Percentiles rank a stretch among this genome's conserved stretches.
Conservation (phyloP, 2,888 invertebrate species). For the Matsumyia berberina region DNA sequence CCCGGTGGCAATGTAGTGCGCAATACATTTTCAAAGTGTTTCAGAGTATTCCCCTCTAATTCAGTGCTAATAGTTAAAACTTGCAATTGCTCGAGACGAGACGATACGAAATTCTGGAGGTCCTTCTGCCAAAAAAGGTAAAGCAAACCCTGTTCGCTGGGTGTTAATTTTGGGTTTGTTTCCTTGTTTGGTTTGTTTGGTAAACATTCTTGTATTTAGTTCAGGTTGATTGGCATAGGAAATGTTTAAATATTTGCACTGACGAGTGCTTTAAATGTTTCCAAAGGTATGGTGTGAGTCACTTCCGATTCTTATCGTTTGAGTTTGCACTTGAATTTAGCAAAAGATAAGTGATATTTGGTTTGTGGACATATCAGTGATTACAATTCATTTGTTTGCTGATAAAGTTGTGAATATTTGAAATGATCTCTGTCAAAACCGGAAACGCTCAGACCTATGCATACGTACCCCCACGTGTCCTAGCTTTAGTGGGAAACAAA, state of each 20-base stretch:
- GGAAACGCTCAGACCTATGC: no score
- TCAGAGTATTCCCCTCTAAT: slow-evolving; percentile 6
- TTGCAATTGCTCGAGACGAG: neutral
- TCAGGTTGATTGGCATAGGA: neutral
- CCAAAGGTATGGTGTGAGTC: neutral
- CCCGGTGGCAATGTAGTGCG: slow-evolving; percentile 13
- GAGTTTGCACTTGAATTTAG: slow-evolving; percentile 5
- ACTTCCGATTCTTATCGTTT: slow-evolving; percentile 16
- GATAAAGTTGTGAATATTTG: no score
- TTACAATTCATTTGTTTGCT: neutral
- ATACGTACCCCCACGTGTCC: no score
- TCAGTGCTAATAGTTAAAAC: slow-evolving; percentile 12
- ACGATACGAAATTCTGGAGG: neutral
- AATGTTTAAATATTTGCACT: neutral
- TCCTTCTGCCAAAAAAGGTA: neutral
- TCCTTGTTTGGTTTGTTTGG: neutral
- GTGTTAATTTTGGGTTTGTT: neutral
- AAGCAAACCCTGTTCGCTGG: neutral
- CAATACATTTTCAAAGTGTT: neutral
- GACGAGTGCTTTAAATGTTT: neutral
- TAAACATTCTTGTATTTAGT: neutral
- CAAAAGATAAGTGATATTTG: neutral
- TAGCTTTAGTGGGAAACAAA: no score
- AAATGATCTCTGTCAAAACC: no score
- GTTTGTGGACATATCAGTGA: neutral